Percentiles rank a stretch among this genome's conserved stretches.
Conservation (phyloP, 1,140 invertebrate species). For the Aphelinus certus region DNA sequence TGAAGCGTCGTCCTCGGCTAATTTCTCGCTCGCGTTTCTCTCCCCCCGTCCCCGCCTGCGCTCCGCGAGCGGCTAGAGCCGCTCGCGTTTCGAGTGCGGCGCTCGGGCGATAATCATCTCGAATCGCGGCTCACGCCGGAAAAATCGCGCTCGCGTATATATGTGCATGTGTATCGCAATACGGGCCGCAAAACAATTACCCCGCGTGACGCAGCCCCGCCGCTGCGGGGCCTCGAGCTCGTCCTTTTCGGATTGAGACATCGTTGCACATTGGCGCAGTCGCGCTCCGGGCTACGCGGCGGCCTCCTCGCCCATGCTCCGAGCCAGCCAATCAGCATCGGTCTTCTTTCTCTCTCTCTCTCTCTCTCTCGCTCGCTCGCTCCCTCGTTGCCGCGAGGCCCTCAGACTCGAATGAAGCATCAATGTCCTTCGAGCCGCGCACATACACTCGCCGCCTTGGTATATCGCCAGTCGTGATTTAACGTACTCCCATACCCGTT, state of each 20-base stretch:
- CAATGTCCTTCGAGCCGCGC: too few relatives aligned
- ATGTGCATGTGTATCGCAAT: background rate
- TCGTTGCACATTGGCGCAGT: background rate
- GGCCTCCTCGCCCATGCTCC: background rate
- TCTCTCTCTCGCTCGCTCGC: too few relatives aligned
- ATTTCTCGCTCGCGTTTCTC: conserved; percentile 3
- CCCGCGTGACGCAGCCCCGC: background rate
- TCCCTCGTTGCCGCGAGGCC: background rate
- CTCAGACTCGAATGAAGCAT: background rate
- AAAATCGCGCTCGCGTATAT: background rate
- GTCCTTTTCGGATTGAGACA: background rate
- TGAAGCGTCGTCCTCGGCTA: conserved; percentile 18
- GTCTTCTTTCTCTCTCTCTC: conserved; percentile 11
- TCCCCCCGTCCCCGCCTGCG: background rate
- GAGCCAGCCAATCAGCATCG: conserved; percentile 2
- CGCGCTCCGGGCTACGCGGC: too few relatives aligned
- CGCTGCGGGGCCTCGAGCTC: background rate
- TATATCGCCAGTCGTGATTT: too few relatives aligned
- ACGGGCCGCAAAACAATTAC: conserved; percentile 3
- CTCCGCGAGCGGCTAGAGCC: too few relatives aligned
- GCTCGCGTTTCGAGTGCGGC: background rate
- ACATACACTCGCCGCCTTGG: too few relatives aligned
- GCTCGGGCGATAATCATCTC: too few relatives aligned
- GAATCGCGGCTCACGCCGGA: background rate
- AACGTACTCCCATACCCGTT: too few relatives aligned